Evolutionary conservation across 2,113 vertebrate genomes (phyloP), one percentile per base, ranked within the genome.

Genomic region (Poicephalus meyeri): DNA sequence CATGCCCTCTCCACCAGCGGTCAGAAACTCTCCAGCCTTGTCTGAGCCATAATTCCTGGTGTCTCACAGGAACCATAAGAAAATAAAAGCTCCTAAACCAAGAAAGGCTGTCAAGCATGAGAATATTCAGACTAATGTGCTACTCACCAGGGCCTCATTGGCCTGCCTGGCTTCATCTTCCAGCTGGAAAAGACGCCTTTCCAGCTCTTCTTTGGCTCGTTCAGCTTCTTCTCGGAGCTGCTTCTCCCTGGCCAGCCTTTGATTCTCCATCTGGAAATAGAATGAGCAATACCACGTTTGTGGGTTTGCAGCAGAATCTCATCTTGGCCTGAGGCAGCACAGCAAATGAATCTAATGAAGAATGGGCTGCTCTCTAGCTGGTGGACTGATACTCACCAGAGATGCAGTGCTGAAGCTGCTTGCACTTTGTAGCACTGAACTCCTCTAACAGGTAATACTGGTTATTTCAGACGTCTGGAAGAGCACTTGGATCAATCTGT

Each of bases 151-250:
- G 6, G 99, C 99, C 92, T 99, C 98, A 0, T 99, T 99, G 95
- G 99, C 98, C 92, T 99, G 98, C 55, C 98, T 98, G 16, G 99
- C 98, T 91, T 99, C 98, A 20, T 99, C 99, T 93, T 99, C 99
- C 95, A 99, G 96, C 97, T 99, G 98, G 96, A 99, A 99, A 19
- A 99, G 97, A 18, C 98, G 97, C 76, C 98, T 98, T 76, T 99
- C 99, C 98, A 99, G 98, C 63, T 99, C 99, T 23, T 99, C 98
- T 83, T 99, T 99, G 63, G 99, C 98, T 89, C 98, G 95, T 92
- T 99, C 99, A 0, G 99, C 99, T 71, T 99, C 99, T 93, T 99
- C 99, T 58, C 99, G 97, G 97, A 99, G 98, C 96, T 99, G 98
- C 97, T 99, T 99, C 95, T 99, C 99, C 80, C 98, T 98, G 35